Evolutionary conservation across 2,888 invertebrate genomes (phyloP), one percentile per base, ranked within the genome.

Genomic region (Drosophila affinis): DNA sequence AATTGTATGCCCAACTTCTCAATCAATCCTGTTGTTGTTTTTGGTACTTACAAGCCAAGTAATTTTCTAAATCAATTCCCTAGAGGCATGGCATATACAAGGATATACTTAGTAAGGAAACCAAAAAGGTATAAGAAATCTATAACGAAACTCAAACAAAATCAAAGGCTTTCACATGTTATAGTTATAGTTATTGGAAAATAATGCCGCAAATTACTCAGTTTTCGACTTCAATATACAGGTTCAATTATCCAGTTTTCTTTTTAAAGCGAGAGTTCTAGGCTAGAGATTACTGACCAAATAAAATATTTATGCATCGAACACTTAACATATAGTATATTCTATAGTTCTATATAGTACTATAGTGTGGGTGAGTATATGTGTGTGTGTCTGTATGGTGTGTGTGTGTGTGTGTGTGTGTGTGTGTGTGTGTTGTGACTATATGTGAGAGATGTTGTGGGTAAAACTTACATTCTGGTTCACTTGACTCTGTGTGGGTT

Each of bases 401-500:
- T 68, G 58, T 71, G 55, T 54, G 58, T 71, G 29, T 47, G 55
- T 51, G 39, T 62, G 58, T 71, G 29, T 47, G 59, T 47, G 48
- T 27, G 21, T 58, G 51, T 68, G 58, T 71, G 29, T 47, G 55
- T 51, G 39, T 62, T 51, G 39, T 68, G 60, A 46, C 59, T 53
- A 68, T 69, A 75, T 68, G 87, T 73, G 82, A 78, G 75, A 78
- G 75, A 84, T 87, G 84, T 85, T 84, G 87, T 87, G 85, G 82
- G 82, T 80, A 78, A 76, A 89, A 91, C 91, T 91, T 91, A 91
- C 91, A 89, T 91, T 90, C 84, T 91, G 88, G 86, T 89, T 89
- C 87, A 88, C 91, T 90, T 90, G 90, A 90, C 69, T 91, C 85
- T 89, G 90, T 87, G 86, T 90, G 85, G 91, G 90, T 90, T 91